phyloP scores from a whole-genome alignment of 1,140 invertebrate genomes.

The Drosophila bocqueti region DNA sequence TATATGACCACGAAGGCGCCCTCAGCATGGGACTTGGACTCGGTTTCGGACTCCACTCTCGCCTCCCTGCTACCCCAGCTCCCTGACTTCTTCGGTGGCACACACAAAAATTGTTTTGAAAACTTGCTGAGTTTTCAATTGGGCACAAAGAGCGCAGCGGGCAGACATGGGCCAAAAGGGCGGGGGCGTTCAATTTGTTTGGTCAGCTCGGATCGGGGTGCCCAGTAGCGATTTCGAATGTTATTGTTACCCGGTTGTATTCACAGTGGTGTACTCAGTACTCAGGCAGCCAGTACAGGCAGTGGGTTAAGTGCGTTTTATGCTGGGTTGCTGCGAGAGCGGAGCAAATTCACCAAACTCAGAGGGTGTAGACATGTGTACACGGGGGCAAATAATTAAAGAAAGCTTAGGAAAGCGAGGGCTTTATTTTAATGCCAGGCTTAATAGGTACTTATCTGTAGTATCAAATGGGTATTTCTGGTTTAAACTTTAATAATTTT shows the following conservation, averaged over 20 bases:
- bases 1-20: slow-evolving; percentile 24
- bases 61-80: neutral
- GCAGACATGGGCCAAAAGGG: slow-evolving; percentile 6
- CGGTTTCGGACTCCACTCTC: neutral
- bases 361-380: neutral
- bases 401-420: fast-evolving
- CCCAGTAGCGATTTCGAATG: slow-evolving; percentile 34
- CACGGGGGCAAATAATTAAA: neutral
- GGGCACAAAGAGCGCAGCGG: slow-evolving; percentile 46
- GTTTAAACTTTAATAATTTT: neutral
- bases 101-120: slow-evolving; percentile 61
- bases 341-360: slow-evolving; percentile 11
- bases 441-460: neutral
- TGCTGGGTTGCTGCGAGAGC: slow-evolving; percentile 55
- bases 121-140: slow-evolving; percentile 79
- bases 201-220: slow-evolving; percentile 51
- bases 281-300: slow-evolving; percentile 1
- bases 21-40: slow-evolving; percentile 4
- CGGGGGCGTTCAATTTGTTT: slow-evolving; percentile 66
- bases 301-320: slow-evolving; percentile 70
- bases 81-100: slow-evolving; percentile 24
- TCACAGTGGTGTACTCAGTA: slow-evolving; percentile 2
- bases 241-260: slow-evolving; percentile 18
- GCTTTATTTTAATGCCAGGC: neutral
- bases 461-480: neutral